Evolutionary conservation across 2,113 vertebrate genomes (phyloP).

Genomic region (Peromyscus leucopus): DNA sequence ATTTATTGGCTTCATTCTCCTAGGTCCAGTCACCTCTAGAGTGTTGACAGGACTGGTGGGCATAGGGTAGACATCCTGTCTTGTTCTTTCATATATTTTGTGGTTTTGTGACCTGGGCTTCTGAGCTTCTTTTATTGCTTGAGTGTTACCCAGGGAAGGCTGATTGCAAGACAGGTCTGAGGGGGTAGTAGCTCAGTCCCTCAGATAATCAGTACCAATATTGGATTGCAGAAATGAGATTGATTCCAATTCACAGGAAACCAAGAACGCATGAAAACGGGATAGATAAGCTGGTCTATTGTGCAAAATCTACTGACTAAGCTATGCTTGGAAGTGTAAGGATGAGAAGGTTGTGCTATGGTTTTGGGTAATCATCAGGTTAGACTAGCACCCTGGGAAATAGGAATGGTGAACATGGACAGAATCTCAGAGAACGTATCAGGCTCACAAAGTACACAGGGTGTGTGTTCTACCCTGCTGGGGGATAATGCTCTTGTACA

Average conservation of each 20-base stretch:
- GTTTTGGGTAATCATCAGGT: background rate
- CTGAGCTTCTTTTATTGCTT: background rate
- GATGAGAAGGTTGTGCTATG: background rate
- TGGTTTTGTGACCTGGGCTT: background rate
- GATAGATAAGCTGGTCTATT: background rate
- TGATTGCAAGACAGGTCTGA: background rate
- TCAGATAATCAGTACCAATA: background rate
- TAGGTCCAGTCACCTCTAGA: background rate
- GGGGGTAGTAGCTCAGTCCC: background rate
- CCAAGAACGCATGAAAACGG: background rate
- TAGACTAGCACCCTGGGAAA: background rate
- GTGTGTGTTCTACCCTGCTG: background rate
- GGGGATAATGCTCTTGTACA: too few species aligned
- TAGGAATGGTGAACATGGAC: background rate
- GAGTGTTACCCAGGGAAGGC: background rate
- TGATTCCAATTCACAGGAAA: background rate
- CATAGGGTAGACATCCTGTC: background rate
- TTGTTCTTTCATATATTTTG: background rate
- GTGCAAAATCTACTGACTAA: background rate
- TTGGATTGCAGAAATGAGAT: background rate
- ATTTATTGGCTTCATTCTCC: background rate
- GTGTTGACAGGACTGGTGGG: background rate
- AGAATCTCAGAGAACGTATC: background rate
- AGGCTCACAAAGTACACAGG: background rate
- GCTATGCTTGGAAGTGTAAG: background rate